Evolutionary conservation across 1,140 invertebrate species (phyloP).

Genomic region (Orussus abietinus): DNA sequence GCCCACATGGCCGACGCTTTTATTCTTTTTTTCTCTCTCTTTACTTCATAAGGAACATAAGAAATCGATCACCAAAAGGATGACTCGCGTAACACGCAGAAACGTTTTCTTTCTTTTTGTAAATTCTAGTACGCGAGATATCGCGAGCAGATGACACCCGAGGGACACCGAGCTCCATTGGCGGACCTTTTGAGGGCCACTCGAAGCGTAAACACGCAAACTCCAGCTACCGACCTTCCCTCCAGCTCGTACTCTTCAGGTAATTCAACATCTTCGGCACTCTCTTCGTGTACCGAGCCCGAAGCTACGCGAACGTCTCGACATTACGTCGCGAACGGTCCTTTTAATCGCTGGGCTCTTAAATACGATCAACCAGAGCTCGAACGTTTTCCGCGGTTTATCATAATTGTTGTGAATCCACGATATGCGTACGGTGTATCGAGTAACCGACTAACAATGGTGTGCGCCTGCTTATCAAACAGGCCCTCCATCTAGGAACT

Average conservation of each 20-base stretch:
- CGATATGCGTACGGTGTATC: conserved; percentile 4
- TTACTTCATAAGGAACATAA: too few species aligned
- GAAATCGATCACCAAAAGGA: too few species aligned
- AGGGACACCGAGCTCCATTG: conserved; percentile 78
- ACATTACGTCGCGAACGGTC: too few species aligned
- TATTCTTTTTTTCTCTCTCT: too few species aligned
- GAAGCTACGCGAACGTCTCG: too few species aligned
- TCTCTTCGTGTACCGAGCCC: too few species aligned
- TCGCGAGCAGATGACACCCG: conserved; percentile 64
- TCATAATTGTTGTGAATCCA: conserved; percentile 3
- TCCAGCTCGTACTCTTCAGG: conserved; percentile 58
- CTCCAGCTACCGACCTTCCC: conserved; percentile 61
- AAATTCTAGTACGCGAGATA: conserved; percentile 45
- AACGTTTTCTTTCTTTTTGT: conserved; percentile 4
- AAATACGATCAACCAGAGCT: too few species aligned
- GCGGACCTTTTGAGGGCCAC: conserved; percentile 69
- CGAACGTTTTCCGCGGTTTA: too few species aligned
- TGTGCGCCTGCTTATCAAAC: conserved; percentile 35
- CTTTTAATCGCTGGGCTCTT: too few species aligned
- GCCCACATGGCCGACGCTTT: too few species aligned
- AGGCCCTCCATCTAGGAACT: conserved; percentile 59
- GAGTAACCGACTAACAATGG: conserved; percentile 30
- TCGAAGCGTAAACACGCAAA: conserved; percentile 79
- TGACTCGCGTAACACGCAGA: too few species aligned
- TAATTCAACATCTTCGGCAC: too few species aligned